Percentiles rank a stretch among this genome's conserved stretches.
These are phyloP conservation scores for Solenodon paradoxus DNA, from an alignment of 2,113 vertebrate genomes.

Conservation along the genomic window DNA sequence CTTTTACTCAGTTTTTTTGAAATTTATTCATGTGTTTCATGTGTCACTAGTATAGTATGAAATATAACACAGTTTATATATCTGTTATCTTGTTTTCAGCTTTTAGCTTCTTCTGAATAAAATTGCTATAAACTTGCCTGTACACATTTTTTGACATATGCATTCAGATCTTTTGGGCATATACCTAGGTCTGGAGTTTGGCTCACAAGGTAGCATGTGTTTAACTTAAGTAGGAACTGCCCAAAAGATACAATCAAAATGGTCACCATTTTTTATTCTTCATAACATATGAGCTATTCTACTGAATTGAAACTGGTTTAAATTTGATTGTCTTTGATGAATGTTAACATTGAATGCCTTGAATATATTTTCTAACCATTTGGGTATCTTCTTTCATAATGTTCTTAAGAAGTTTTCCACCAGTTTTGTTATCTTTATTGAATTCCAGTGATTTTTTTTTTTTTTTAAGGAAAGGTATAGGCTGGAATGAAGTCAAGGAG, in stretches of 20 bases:
- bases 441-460: background rate
- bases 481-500: no score
- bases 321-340: slow-evolving; percentile 9
- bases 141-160: background rate
- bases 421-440: background rate
- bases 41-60: background rate
- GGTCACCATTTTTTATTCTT: background rate
- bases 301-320: background rate
- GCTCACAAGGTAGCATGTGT: background rate
- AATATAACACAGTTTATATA: background rate
- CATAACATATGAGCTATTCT: background rate
- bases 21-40: background rate
- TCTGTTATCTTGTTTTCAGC: background rate
- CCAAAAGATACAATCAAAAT: background rate
- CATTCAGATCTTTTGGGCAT: background rate
- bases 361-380: background rate
- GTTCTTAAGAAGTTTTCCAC: background rate
- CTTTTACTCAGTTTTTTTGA: background rate
- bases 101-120: slow-evolving; percentile 34
- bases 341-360: background rate
- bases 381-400: background rate
- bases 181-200: background rate
- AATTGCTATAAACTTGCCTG: background rate
- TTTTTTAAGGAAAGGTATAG: no score
- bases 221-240: slow-evolving; percentile 10